Evolutionary conservation across 2,797 vertebrate species (phyloP), one percentile per base, ranked within the genome.

Genomic region (Neosilurus hyrtlii): DNA sequence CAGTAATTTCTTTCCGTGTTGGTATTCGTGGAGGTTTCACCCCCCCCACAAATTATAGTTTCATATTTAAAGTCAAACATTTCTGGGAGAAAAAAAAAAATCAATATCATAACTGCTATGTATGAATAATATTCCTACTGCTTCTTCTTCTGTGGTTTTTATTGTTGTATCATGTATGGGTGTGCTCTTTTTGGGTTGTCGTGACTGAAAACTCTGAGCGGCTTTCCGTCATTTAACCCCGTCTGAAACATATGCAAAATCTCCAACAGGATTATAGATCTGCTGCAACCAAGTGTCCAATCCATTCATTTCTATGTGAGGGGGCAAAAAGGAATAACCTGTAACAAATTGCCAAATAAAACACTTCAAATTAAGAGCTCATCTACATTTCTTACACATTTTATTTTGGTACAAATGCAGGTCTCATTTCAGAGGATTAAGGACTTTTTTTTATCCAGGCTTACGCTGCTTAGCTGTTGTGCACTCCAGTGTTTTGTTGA

Each of bases 281-380:
- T 85, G 76, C 56, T 78, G 49, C 65, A 78, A 35, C 7, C n/a
- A 70, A 73, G 26, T 73, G 82, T 81, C 59, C 62, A 1, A 20
- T 26, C 49, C 24, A 49, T 84, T 86, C 22, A 54, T 85, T 66
- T 86, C 24, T 75, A 52, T 86, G 54, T 57, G 35, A 52, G n/a
- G 37, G 43, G 65, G 18, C 66, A 77, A 30, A 83, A 81, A 68
- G 0, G 65, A 85, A 74, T 66, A 24, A 84, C 62, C 59, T 88
- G 87, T 84, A 78, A 84, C 63, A 14, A 81, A 81, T 86, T 82
- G 84, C 82, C 82, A 87, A 86, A 88, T 87, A 85, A 87, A 87
- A 68, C 63, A 54, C 80, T 72, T 62, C 65, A 71, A 81, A 81
- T 70, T 7, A 86, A 37, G 2, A 20, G 24, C 22, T 81, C 24